A percentile compares a stretch with the other conserved stretches of the same genome.
Conservation (phyloP, 2,113 vertebrate species). For the Hydrolagus affinis region DNA sequence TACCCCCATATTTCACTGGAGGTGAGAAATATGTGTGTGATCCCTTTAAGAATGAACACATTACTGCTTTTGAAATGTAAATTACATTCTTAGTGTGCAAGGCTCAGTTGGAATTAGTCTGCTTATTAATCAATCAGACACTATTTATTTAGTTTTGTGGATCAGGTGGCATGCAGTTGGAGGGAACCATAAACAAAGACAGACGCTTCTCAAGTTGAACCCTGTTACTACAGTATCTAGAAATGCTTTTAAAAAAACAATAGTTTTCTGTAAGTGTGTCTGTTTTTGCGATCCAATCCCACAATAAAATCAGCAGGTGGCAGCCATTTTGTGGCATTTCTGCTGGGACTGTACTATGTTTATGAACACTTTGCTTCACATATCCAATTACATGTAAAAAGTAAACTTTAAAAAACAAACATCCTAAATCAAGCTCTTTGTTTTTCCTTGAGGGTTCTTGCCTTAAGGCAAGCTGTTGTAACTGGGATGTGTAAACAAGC, state of each 20-base stretch:
- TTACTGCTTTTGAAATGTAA: slow-evolving; percentile 11
- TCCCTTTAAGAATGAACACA: neutral
- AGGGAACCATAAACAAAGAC: neutral
- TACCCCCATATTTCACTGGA: neutral
- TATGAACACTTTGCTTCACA: neutral
- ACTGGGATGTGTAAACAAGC: slow-evolving; percentile 9
- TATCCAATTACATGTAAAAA: neutral
- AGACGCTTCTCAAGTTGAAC: slow-evolving; percentile 9
- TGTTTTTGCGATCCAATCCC: neutral
- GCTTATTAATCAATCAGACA: neutral
- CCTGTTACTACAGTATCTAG: neutral
- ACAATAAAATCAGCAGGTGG: neutral
- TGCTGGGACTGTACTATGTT: neutral
- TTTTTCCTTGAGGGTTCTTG: slow-evolving; percentile 16
- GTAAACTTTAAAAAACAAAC: slow-evolving; percentile 26
- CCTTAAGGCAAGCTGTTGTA: slow-evolving; percentile 22
- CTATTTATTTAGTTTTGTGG: slow-evolving; percentile 29
- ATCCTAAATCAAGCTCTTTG: slow-evolving; percentile 17
- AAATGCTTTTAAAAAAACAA: neutral
- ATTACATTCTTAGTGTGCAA: slow-evolving; percentile 2
- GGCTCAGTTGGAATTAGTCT: neutral
- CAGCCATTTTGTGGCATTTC: slow-evolving; percentile 23
- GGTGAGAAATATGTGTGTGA: too few relatives aligned
- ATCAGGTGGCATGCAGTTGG: slow-evolving; percentile 7
- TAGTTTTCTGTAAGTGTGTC: neutral